Evolutionary conservation across 2,888 invertebrate genomes (phyloP), one percentile per base, ranked within the genome.

Genomic region (Eumacrocentrus americanus): DNA sequence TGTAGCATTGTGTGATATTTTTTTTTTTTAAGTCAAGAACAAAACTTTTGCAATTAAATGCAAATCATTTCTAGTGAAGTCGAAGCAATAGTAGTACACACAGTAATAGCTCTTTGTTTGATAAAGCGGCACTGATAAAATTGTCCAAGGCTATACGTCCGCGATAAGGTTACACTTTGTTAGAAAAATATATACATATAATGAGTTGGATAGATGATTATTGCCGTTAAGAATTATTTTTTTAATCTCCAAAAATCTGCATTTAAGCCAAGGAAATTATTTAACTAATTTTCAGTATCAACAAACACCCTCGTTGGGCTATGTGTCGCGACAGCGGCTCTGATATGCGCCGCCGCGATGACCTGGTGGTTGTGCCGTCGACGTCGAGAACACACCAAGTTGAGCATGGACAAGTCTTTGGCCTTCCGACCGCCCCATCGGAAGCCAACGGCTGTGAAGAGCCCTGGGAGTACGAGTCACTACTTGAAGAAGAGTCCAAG

Each of bases 401-500:
- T 84, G 53, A 86, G 86, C 7, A 87, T 86, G 18, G 89, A 89
- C 68, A 84, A 84, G 67, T 85, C 82, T 47, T 75, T 83, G 81
- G 88, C 90, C 40, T 89, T 89, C 82, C 88, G 89, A 66, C 87
- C 89, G 0, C 89, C 90, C 1, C 78, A 77, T 59, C 85, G 90
- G 0, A 87, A 90, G 67, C 90, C 91, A 3, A 90, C 90, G 0
- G 92, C 92, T 0, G 94, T 95, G 56, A 91, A 92, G 68, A 94
- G 92, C 63, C 94, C 94, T 0, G 92, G 91, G 54, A 91, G 91
- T 11, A 87, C 88, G 65, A 88, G 89, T 23, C 93, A 94, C 79
- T 94, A 94, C 81, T 82, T 95, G 78, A 94, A 94, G 84, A 96
- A 95, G 82, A 93, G 91, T n/a, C 94, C 95, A 0, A 93, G 94